Evolutionary conservation across 1,140 invertebrate species (phyloP), one percentile per base, ranked within the genome.

Genomic region (Caenorhabditis tropicalis): DNA sequence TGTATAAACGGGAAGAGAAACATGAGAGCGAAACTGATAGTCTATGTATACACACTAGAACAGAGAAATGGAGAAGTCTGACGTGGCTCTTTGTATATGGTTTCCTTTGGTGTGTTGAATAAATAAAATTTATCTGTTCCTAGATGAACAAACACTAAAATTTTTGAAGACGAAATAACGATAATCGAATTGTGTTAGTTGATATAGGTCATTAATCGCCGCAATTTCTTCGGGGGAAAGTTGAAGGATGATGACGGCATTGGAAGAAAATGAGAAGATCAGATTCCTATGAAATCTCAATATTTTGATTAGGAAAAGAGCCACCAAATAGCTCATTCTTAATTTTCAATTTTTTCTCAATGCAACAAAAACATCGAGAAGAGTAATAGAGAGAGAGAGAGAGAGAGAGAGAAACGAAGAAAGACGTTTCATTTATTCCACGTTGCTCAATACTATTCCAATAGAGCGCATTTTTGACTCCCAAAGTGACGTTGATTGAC

Each of bases 11-110:
- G 19, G 70, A n/a, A 79, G 24, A 79, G 31, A 36, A 46, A 49
- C 24, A 53, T 51, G 79, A 81, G 31, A 53, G 36, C 48, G 4
- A 33, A 39, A 60, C 15, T 46, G 81, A 81, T 48, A 79, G 48
- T 79, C n/a, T n/a, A 24, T 48, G 51, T 60, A 58, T 58, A 56
- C 49, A 60, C 39, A 27, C 36, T n/a, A 56, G 33, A 31, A 65
- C 29, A 43, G 56, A 24, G 56, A 29, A 15, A 31, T 12, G 21
- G 56, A 43, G 56, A 65, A 19, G 80, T 15, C 31, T 49, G 80
- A 82, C 39, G 74, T 79, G 74, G 74, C 39, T 36, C 10, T 27
- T 79, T 24, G 19, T 79, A 9, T 24, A 7, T 56, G 53, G 53
- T 15, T 56, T 33, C 33, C n/a, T 24, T 24, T 36, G 16, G 21